Evolutionary conservation across 1,140 invertebrate species (phyloP).

Genomic region (Vollenhovia emeryi): DNA sequence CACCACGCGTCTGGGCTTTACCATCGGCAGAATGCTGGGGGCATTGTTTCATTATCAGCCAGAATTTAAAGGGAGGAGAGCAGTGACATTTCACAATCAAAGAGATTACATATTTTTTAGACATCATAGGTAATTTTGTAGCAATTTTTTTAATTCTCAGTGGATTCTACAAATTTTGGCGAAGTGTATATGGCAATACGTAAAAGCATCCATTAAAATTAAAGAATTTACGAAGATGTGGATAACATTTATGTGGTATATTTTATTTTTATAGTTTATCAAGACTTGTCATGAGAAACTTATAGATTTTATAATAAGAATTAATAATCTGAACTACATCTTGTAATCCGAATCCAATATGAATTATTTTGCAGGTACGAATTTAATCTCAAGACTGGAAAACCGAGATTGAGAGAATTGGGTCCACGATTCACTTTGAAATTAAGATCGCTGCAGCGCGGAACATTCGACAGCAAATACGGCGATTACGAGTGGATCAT

Average conservation of each 20-base stretch:
- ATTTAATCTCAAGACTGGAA: conserved; percentile 92
- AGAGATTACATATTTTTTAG: conserved; percentile 99
- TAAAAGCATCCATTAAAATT: not conserved
- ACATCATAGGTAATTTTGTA: conserved; percentile 93
- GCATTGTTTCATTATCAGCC: conserved; percentile 98
- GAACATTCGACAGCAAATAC: conserved; percentile 98
- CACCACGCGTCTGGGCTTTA: conserved; percentile 95
- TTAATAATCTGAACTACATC: not conserved
- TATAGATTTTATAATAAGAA: not conserved
- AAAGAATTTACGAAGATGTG: not conserved
- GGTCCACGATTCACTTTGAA: conserved; percentile 98
- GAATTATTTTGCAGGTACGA: conserved; percentile 90
- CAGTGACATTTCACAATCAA: conserved; percentile 99
- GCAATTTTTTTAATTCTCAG: not conserved
- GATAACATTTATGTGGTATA: not conserved
- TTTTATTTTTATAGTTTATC: not conserved
- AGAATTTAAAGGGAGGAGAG: conserved; percentile 96
- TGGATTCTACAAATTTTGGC: not conserved
- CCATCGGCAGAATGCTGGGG: conserved; percentile 96
- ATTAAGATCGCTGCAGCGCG: conserved; percentile 96
- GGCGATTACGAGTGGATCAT: conserved; percentile 99
- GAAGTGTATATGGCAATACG: not conserved
- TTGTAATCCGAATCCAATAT: not conserved
- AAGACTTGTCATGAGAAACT: not conserved
- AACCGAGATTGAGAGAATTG: conserved; percentile 95